phyloP scores from a whole-genome alignment of 1,140 invertebrate genomes.

The Philotrypesis tridentata region DNA sequence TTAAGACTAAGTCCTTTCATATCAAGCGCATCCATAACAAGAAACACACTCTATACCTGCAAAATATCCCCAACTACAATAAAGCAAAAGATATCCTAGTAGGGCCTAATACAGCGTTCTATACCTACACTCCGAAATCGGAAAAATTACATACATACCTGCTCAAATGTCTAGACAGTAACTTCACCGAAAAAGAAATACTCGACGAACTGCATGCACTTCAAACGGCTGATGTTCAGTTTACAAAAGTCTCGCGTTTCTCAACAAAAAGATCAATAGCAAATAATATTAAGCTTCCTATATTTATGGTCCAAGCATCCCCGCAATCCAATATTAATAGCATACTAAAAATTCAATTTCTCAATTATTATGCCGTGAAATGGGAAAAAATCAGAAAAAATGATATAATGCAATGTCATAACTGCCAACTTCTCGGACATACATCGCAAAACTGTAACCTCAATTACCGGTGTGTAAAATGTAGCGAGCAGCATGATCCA shows the following conservation, averaged over 20 bases:
- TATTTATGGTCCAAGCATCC: not conserved
- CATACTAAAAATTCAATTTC: constrained; percentile 18
- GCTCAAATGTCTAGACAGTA: not conserved
- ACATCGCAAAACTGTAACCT: constrained; percentile 45
- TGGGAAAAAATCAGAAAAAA: constrained; percentile 45
- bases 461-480: constrained; percentile 47
- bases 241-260: not conserved
- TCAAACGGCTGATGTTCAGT: not conserved
- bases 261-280: not conserved
- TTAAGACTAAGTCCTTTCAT: not conserved
- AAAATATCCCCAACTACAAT: not conserved
- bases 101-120: not conserved
- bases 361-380: constrained; percentile 25
- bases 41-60: not conserved
- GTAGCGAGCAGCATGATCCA: constrained; percentile 26
- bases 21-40: not conserved
- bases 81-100: not conserved
- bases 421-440: constrained; percentile 48
- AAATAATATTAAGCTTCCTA: not conserved
- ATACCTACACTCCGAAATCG: not conserved
- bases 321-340: not conserved
- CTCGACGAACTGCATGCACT: not conserved
- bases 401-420: constrained; percentile 43
- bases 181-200: not conserved
- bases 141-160: not conserved